Conservation (phyloP, 2,113 vertebrate species). For the Callithrix jacchus region DNA sequence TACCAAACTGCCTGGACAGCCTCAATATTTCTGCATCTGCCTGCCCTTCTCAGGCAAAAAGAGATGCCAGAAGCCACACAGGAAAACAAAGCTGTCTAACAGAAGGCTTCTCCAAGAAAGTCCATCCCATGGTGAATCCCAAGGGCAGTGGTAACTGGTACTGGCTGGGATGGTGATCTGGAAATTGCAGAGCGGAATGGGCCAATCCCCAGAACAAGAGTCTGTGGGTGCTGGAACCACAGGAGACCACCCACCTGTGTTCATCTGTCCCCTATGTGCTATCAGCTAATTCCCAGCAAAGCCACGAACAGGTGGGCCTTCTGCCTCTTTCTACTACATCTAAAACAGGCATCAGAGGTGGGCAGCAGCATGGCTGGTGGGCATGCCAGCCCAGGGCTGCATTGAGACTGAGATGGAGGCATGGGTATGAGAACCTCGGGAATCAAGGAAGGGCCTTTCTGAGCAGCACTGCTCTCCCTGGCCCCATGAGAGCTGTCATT, state of each 20-base stretch:
- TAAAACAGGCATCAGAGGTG: not conserved
- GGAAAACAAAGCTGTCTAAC: not conserved
- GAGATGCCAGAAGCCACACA: not conserved
- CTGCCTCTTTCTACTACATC: not conserved
- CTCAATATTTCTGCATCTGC: not conserved
- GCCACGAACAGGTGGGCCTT: not conserved
- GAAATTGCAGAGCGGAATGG: no score
- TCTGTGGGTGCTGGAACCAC: not conserved
- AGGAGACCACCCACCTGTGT: not conserved
- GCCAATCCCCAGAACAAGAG: not conserved
- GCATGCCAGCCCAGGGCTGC: no score
- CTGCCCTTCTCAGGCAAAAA: not conserved
- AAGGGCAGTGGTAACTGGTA: not conserved
- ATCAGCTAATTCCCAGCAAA: not conserved
- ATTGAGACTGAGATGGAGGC: no score
- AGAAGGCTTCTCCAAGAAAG: not conserved
- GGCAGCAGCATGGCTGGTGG: not conserved
- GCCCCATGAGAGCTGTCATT: not conserved
- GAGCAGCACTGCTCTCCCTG: accelerated
- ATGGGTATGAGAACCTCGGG: accelerated
- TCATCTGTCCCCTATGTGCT: accelerated
- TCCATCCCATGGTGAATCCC: not conserved
- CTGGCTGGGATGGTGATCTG: not conserved
- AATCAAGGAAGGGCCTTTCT: no score
- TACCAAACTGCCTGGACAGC: not conserved